A percentile compares a stretch with the other conserved stretches of the same genome.
phyloP scores from a whole-genome alignment of 2,797 vertebrate genomes.

The Melanotaenia pygmaea region DNA sequence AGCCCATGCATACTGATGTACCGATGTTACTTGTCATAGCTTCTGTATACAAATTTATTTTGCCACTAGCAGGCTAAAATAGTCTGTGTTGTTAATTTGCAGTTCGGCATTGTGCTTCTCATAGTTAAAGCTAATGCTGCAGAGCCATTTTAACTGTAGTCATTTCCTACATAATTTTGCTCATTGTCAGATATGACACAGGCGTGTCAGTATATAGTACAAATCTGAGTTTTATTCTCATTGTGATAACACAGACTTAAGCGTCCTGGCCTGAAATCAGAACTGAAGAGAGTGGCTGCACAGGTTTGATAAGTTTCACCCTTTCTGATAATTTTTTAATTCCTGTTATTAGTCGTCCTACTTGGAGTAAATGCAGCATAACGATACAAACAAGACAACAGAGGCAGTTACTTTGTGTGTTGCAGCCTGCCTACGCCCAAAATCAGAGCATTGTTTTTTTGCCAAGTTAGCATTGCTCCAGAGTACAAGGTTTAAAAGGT shows the following conservation, averaged over 20 bases:
- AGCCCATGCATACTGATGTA: neutral
- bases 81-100: neutral
- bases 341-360: conserved; percentile 1
- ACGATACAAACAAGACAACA: conserved; percentile 16
- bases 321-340: neutral
- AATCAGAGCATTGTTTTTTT: conserved; percentile 28
- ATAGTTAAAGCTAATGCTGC: neutral
- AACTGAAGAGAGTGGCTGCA: neutral
- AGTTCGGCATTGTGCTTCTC: neutral
- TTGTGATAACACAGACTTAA: neutral
- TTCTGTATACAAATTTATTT: neutral
- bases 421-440: conserved; percentile 6
- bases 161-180: neutral
- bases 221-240: neutral
- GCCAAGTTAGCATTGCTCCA: conserved; percentile 45
- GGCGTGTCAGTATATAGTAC: neutral
- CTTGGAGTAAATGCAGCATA: neutral
- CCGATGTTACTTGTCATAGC: conserved; percentile 14
- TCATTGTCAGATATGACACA: neutral
- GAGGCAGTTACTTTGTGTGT: conserved; percentile 11
- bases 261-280: neutral
- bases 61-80: neutral
- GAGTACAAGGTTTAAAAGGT: conserved; percentile 57
- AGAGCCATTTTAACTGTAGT: neutral
- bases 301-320: neutral